Evolutionary conservation across 2,888 invertebrate species (phyloP).

Genomic region (Timema podura): DNA sequence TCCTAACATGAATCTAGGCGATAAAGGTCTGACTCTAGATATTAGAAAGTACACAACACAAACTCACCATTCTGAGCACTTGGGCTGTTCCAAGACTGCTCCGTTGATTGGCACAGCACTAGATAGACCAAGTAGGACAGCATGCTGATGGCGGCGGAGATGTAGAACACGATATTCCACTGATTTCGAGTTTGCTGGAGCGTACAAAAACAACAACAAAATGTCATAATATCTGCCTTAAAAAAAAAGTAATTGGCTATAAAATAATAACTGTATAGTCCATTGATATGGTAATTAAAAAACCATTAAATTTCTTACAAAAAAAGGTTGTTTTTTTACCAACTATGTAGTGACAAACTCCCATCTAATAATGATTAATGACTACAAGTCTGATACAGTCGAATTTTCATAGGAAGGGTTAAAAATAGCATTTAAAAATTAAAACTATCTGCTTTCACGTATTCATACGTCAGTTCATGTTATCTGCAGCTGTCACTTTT

Average conservation of each 20-base stretch:
- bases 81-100: conserved; percentile 39
- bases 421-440: no score
- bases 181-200: conserved; percentile 37
- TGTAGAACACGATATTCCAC: conserved; percentile 42
- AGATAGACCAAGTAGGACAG: conserved; percentile 38
- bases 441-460: no score
- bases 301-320: neutral
- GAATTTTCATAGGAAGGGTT: no score
- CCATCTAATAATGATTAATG: no score
- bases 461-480: no score
- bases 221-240: neutral
- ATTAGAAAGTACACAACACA: neutral
- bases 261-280: neutral
- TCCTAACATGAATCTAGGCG: no score
- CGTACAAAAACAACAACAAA: neutral
- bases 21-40: no score
- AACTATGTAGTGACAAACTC: no score
- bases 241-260: neutral
- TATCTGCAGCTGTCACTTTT: no score
- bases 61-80: neutral
- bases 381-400: no score
- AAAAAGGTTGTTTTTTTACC: no score
- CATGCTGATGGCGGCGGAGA: conserved; percentile 38
- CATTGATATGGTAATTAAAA: neutral
- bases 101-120: conserved; percentile 38